Base-by-base conservation (phyloP, 2,888 invertebrate species). In the Augochlorella aurata region DNA sequence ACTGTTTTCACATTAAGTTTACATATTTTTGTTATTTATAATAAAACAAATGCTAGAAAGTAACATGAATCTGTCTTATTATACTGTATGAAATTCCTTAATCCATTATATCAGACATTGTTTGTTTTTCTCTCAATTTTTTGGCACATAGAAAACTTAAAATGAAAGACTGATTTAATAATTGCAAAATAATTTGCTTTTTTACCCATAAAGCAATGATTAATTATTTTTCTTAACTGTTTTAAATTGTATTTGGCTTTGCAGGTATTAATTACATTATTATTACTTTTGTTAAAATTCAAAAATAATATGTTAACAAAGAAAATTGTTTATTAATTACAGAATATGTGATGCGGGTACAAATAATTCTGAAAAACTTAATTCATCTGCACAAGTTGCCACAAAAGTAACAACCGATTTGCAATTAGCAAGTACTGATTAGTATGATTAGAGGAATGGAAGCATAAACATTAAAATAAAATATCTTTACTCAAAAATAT, bases 31-130 rank as follows among this genome's bases (percentile, higher is more conserved):
- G 74, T 83, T 88, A 77, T 74, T 74, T 79, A 78, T 80, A 88
- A 88, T 88, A 88, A 88, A 88, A 45, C 69, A 61, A 50, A 74
- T 82, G 81, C 84, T 82, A 84, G 47, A 77, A 86, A 87, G 68
- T 88, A 88, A 88, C 84, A 82, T 47, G 65, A 75, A 66, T 82
- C 67, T 84, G 85, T 85, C 73, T 87, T 80, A 83, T 84, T 86
- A 50, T 69, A 80, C 75, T 74, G 45, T 85, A 69, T 75, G 45
- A 71, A 61, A 58, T 79, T 77, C 84, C 86, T 83, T 84, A 88
- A 88, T 83, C 82, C 63, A 29, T 70, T 79, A 63, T 52, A 81
- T 73, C 79, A 74, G 47, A 50, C 63, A 49, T 7, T 78, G 5
- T 71, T 79, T 4, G 52, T 61, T 72, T 82, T 74, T 67, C 75